Percentiles rank a stretch among this genome's conserved stretches.
Evolutionary conservation across 2,113 vertebrate species (phyloP).

Genomic region (Synodontis membranacea): DNA sequence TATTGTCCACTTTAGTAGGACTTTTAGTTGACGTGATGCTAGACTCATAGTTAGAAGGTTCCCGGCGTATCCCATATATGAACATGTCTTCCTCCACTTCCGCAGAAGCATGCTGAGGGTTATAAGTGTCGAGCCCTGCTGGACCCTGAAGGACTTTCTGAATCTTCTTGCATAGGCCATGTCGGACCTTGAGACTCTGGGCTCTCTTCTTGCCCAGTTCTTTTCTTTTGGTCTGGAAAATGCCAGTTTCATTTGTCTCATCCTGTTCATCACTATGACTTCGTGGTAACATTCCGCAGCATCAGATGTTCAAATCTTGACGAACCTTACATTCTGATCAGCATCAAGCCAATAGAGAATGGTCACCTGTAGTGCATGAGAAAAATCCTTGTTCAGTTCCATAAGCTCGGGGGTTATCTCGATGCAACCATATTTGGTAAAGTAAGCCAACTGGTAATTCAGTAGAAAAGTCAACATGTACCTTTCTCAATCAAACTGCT

Average conservation of each 20-base stretch:
- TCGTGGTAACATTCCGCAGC: slow-evolving; percentile 76
- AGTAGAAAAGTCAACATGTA: background rate
- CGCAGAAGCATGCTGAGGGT: slow-evolving; percentile 64
- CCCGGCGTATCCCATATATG: slow-evolving; percentile 67
- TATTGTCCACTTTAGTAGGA: slow-evolving; percentile 48
- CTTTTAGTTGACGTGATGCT: slow-evolving; percentile 37
- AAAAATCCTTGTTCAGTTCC: background rate
- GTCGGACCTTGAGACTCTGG: slow-evolving; percentile 68
- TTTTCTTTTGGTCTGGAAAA: slow-evolving; percentile 66
- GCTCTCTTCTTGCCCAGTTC: slow-evolving; percentile 68
- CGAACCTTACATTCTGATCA: slow-evolving; percentile 50
- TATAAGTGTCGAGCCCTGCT: slow-evolving; percentile 67
- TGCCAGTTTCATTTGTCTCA: slow-evolving; percentile 65
- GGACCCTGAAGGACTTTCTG: slow-evolving; percentile 77
- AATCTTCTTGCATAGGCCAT: slow-evolving; percentile 70
- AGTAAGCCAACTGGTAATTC: background rate
- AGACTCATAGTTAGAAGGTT: slow-evolving; percentile 58
- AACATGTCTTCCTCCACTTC: slow-evolving; percentile 72
- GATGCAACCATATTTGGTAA: background rate
- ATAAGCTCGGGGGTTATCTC: background rate
- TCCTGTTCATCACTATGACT: slow-evolving; percentile 73
- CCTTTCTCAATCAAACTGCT: slow-evolving; percentile 8
- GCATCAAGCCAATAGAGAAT: slow-evolving; percentile 22
- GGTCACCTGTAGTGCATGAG: slow-evolving; percentile 30
- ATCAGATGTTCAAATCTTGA: slow-evolving; percentile 46